A percentile compares a stretch with the other conserved stretches of the same genome.
Evolutionary conservation across 2,888 invertebrate genomes (phyloP).

Genomic region (Pecten maximus): DNA sequence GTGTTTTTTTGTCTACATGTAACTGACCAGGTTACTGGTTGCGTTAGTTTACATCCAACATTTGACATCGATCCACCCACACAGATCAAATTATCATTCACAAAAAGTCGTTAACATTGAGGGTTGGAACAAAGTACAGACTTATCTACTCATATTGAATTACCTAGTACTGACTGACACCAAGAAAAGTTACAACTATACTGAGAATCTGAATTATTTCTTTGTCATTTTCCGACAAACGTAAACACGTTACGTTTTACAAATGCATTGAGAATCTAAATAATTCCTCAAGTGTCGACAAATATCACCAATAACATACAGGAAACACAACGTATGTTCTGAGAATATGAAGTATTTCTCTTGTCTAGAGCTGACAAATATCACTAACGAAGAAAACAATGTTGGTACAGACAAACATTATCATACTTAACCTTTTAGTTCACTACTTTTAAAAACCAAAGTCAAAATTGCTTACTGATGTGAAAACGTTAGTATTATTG

Average conservation of each 20-base stretch:
- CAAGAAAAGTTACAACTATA: background rate
- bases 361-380: background rate
- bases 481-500: too few species aligned
- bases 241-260: too few species aligned
- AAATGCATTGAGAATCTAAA: background rate
- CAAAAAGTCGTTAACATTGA: background rate
- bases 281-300: background rate
- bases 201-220: background rate
- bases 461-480: too few species aligned
- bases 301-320: background rate
- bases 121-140: background rate
- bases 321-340: background rate
- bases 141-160: background rate
- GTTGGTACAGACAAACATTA: too few species aligned
- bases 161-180: background rate
- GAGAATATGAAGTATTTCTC: background rate
- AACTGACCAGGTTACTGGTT: background rate
- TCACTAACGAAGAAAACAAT: too few species aligned
- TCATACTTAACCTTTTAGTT: too few species aligned
- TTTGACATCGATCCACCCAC: background rate
- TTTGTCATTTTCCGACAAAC: background rate
- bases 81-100: background rate
- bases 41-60: background rate
- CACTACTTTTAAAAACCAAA: too few species aligned
- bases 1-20: background rate